Evolutionary conservation across 1,140 invertebrate genomes (phyloP).

Genomic region (Drosophila parvula): DNA sequence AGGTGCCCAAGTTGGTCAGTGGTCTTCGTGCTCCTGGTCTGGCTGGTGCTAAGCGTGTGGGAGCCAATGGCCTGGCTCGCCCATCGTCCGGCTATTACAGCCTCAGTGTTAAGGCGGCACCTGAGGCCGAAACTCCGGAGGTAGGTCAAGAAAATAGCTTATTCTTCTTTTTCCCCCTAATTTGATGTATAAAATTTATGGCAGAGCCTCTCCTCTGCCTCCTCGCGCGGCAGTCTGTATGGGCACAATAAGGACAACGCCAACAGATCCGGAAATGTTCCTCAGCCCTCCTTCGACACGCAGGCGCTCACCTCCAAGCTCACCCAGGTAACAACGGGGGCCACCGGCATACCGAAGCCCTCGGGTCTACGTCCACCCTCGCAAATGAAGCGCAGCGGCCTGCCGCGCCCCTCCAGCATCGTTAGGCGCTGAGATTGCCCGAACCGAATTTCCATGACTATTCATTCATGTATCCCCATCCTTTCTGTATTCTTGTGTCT

Average conservation of each 20-base stretch:
- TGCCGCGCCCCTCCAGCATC: slow-evolving; percentile 74
- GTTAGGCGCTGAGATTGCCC: slow-evolving; percentile 56
- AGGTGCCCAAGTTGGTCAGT: slow-evolving; percentile 71
- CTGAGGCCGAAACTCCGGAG: slow-evolving; percentile 63
- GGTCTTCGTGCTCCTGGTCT: slow-evolving; percentile 62
- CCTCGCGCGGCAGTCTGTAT: slow-evolving; percentile 75
- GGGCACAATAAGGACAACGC: slow-evolving; percentile 56
- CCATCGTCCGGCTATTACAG: slow-evolving; percentile 82
- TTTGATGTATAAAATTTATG: neutral
- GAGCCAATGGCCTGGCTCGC: slow-evolving; percentile 67
- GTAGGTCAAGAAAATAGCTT: slow-evolving; percentile 5
- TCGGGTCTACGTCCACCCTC: slow-evolving; percentile 74
- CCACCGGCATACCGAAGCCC: slow-evolving; percentile 79
- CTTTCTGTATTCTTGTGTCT: slow-evolving; percentile 20
- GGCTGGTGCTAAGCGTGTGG: slow-evolving; percentile 41
- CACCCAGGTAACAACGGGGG: slow-evolving; percentile 67
- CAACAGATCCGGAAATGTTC: slow-evolving; percentile 31
- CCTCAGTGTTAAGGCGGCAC: slow-evolving; percentile 57
- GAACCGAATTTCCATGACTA: slow-evolving; percentile 22
- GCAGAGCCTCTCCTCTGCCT: slow-evolving; percentile 79
- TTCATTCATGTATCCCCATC: slow-evolving; percentile 1
- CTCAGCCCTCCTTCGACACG: slow-evolving; percentile 41
- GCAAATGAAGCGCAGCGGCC: slow-evolving; percentile 76
- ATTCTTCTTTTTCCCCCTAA: neutral
- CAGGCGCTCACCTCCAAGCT: slow-evolving; percentile 61